phyloP scores from a whole-genome alignment of 2,113 vertebrate genomes.

The Charina bottae region DNA sequence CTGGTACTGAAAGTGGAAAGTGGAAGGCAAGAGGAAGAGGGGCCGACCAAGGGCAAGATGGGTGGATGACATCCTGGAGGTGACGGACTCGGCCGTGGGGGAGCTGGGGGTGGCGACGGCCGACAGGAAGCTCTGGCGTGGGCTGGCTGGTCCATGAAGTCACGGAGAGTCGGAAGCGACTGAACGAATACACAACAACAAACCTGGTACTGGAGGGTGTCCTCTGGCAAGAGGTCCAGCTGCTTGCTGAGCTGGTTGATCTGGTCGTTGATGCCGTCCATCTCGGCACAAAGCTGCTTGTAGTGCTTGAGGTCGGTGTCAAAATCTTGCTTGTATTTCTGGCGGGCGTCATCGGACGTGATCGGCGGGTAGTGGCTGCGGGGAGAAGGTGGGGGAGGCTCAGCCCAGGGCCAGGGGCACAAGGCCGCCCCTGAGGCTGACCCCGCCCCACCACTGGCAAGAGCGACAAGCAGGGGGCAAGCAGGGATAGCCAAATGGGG shows the following conservation, averaged over 20 bases:
- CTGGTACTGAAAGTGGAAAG: too few species aligned
- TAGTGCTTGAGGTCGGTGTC: conserved; percentile 75
- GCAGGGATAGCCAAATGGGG: background rate
- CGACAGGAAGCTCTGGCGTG: too few species aligned
- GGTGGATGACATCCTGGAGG: too few species aligned
- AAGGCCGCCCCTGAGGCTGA: background rate
- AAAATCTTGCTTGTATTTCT: conserved; percentile 80
- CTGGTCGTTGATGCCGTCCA: conserved; percentile 81
- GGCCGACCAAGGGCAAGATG: too few species aligned
- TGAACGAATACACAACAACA: too few species aligned
- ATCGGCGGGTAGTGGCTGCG: conserved; percentile 80
- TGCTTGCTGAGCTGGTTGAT: conserved; percentile 79
- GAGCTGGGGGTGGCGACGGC: too few species aligned
- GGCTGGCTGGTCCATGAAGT: too few species aligned
- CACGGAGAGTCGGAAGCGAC: too few species aligned
- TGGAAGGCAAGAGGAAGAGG: too few species aligned
- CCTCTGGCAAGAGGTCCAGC: conserved; percentile 76
- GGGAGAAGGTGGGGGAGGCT: too few species aligned
- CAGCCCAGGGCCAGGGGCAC: background rate
- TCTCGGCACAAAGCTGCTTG: conserved; percentile 79
- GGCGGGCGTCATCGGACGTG: conserved; percentile 72
- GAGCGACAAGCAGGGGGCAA: too few species aligned
- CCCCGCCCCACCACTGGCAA: background rate
- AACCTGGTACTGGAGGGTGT: conserved; percentile 81
- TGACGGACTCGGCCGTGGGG: too few species aligned